phyloP scores from a whole-genome alignment of 2,888 invertebrate species.

The Erannis defoliaria region DNA sequence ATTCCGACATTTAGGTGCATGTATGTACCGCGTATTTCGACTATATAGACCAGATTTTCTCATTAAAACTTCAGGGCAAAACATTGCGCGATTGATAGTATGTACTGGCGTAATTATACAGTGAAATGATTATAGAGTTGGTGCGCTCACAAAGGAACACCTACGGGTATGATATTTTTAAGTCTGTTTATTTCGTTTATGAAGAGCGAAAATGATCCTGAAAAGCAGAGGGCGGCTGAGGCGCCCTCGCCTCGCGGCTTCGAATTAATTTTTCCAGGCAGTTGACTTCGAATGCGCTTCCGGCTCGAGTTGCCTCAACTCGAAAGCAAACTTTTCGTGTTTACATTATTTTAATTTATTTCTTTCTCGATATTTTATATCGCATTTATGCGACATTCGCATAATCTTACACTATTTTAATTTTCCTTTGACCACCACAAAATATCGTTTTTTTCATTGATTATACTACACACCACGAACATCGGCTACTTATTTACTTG shows the following conservation, averaged over 20 bases:
- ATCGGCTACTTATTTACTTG: too few species aligned
- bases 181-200: constrained; percentile 64
- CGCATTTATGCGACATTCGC: constrained; percentile 45
- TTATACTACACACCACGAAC: too few species aligned
- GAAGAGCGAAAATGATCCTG: constrained; percentile 66
- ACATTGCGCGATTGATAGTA: constrained; percentile 35
- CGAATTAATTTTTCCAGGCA: constrained; percentile 84
- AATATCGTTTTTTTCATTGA: not conserved
- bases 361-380: constrained; percentile 72
- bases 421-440: too few species aligned
- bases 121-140: constrained; percentile 45
- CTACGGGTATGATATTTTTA: constrained; percentile 60
- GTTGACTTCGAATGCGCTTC: constrained; percentile 84
- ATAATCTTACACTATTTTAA: too few species aligned
- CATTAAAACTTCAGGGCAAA: constrained; percentile 57
- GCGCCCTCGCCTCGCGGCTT: constrained; percentile 64
- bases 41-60: constrained; percentile 49
- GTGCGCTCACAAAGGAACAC: constrained; percentile 48
- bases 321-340: constrained; percentile 83
- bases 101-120: constrained; percentile 27
- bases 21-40: constrained; percentile 28
- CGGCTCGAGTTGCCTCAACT: constrained; percentile 79
- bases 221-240: constrained; percentile 56
- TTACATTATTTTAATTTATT: constrained; percentile 83
- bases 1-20: constrained; percentile 47